Conservation (phyloP, 2,113 vertebrate genomes). For the Apteryx owenii region DNA sequence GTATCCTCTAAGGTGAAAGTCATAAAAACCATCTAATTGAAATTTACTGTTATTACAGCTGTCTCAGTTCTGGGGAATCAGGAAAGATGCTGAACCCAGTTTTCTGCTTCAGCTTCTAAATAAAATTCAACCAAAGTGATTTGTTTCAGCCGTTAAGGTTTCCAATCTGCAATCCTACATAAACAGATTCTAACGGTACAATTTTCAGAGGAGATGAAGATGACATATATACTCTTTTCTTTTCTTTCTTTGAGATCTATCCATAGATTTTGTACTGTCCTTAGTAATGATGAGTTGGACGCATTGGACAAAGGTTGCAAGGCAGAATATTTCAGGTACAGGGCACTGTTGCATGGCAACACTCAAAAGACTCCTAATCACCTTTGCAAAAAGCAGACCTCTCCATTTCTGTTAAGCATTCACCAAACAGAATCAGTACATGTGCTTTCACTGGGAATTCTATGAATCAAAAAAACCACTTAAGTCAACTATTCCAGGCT, state of each 20-base stretch:
- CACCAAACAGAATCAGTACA: not conserved
- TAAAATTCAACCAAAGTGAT: not conserved
- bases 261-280: not conserved
- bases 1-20: not conserved
- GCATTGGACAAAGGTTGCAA: not conserved
- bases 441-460: not conserved
- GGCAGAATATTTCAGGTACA: not conserved
- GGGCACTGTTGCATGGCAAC: not conserved
- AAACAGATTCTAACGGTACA: not conserved
- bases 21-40: not conserved
- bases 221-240: not conserved
- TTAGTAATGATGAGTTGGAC: not conserved
- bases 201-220: not conserved
- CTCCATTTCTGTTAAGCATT: not conserved
- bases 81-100: not conserved
- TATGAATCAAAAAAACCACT: accelerated
- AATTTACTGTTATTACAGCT: not conserved
- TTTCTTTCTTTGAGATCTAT: not conserved
- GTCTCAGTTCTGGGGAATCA: not conserved
- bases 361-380: not conserved
- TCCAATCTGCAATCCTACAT: not conserved
- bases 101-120: not conserved
- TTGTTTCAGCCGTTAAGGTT: not conserved
- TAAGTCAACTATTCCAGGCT: not conserved
- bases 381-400: not conserved